phyloP scores from a whole-genome alignment of 2,888 invertebrate genomes.

The Chaetogeoica ovagalla region DNA sequence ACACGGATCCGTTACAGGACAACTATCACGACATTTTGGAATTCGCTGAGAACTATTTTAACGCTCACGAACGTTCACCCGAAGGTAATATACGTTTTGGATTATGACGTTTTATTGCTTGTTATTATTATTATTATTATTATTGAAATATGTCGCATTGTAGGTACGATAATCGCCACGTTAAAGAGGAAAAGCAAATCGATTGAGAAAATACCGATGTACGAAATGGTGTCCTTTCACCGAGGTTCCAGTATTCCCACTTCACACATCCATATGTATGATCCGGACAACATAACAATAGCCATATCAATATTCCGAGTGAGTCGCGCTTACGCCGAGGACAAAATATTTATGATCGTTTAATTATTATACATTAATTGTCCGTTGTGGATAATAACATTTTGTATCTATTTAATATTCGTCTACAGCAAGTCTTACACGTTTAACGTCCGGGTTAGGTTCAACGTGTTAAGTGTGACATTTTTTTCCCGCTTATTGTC shows the following conservation, averaged over 20 bases:
- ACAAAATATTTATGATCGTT: too few species aligned
- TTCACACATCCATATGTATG: constrained; percentile 92
- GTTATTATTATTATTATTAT: too few species aligned
- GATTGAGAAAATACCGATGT: constrained; percentile 80
- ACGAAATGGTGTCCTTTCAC: constrained; percentile 90
- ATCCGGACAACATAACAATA: constrained; percentile 88
- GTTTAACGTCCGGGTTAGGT: too few species aligned
- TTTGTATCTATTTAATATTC: too few species aligned
- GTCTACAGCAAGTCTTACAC: too few species aligned
- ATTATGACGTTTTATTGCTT: too few species aligned
- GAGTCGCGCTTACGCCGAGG: constrained; percentile 59
- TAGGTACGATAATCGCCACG: constrained; percentile 78
- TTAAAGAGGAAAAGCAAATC: constrained; percentile 78
- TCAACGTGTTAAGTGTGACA: too few species aligned
- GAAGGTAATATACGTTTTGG: constrained; percentile 66
- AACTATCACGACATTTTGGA: constrained; percentile 81
- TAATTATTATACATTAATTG: too few species aligned
- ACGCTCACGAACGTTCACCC: constrained; percentile 81
- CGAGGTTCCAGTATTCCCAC: constrained; percentile 86
- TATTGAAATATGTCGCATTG: not conserved
- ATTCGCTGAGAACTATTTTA: constrained; percentile 92
- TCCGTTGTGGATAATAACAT: too few species aligned
- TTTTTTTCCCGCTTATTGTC: too few species aligned
- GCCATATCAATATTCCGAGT: constrained; percentile 90
- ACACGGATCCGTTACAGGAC: constrained; percentile 64